Conservation (phyloP, 2,888 invertebrate species). For the Drosophila picticornis region DNA sequence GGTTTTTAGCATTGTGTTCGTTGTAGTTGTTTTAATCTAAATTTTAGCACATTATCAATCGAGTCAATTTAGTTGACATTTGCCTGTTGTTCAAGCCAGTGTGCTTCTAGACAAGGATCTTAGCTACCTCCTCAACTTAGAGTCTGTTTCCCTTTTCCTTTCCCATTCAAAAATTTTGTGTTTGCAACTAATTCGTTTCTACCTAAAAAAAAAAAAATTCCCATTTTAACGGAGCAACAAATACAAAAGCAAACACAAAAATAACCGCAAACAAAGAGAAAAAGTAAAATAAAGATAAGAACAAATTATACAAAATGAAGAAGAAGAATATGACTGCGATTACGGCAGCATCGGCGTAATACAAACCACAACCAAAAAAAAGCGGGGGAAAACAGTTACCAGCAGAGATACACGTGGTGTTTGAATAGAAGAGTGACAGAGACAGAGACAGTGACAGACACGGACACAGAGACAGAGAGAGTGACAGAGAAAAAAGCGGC, state of each 20-base stretch:
- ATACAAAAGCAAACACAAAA: not conserved
- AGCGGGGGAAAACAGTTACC: not conserved
- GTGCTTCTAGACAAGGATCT: not conserved
- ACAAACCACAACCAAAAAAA: constrained; percentile 12
- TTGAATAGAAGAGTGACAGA: not conserved
- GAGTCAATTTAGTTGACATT: not conserved
- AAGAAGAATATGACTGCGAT: constrained; percentile 39
- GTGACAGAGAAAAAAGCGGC: no score
- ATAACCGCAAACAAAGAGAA: not conserved
- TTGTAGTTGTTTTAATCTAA: not conserved
- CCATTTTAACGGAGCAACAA: no score
- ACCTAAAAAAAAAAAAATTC: no score
- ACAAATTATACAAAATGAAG: constrained; percentile 2
- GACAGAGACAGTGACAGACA: not conserved
- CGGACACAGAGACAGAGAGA: no score
- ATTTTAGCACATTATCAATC: not conserved
- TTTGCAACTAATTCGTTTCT: not conserved
- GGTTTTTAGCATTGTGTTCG: not conserved
- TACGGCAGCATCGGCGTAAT: constrained; percentile 45
- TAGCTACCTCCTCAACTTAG: not conserved
- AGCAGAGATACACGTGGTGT: not conserved
- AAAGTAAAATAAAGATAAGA: constrained; percentile 11
- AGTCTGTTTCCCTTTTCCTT: not conserved
- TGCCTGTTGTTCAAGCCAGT: not conserved
- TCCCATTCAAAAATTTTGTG: not conserved